Evolutionary conservation across 1,140 invertebrate genomes (phyloP), one percentile per base, ranked within the genome.

Genomic region (Pomacea maculata): DNA sequence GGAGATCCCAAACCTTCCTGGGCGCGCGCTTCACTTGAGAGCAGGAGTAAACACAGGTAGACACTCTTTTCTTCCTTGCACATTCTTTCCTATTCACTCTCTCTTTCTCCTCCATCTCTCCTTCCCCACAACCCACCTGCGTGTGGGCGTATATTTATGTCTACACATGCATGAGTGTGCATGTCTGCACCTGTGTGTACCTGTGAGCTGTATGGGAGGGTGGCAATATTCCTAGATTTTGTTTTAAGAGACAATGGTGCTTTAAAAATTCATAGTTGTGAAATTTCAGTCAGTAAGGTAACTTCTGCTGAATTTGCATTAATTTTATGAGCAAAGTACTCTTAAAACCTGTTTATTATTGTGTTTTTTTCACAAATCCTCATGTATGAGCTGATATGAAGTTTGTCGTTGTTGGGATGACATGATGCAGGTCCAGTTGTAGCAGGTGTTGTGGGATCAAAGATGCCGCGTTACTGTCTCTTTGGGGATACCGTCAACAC

Each of bases 41-140:
- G 86, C 87, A 34, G 87, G 87, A 14, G 85, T 88, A 5, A 86
- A 88, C 75, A 86, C 87, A 76, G 87, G 88, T 86, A 85, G 75
- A 29, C 54, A 52, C 45, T 17, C 21, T n/a, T n/a, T 25, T 25
- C 25, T 25, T 25, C 25, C 64, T 19, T 4, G 64, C 64, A 65
- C 17, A 3, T 65, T 65, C n/a, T 19, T 45, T 45, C 6, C 34
- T 45, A 45, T 45, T 45, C 34, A 45, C 1, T 45, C 34, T 5
- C 5, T 45, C 34, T 45, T 45, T 45, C 34, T 45, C 34, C 34
- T 45, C 6, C 34, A 2, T 45, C 34, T 45, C 34, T 45, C 34
- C 34, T 45, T 45, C 34, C 34, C 34, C 6, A 45, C 34, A 45
- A 45, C 34, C 34, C 25, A 15, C 21, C 11, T 80, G 45, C 25